A percentile compares a stretch with the other conserved stretches of the same genome.
Conservation (phyloP, 2,888 invertebrate genomes). For the Acrocyrtus sp. region DNA sequence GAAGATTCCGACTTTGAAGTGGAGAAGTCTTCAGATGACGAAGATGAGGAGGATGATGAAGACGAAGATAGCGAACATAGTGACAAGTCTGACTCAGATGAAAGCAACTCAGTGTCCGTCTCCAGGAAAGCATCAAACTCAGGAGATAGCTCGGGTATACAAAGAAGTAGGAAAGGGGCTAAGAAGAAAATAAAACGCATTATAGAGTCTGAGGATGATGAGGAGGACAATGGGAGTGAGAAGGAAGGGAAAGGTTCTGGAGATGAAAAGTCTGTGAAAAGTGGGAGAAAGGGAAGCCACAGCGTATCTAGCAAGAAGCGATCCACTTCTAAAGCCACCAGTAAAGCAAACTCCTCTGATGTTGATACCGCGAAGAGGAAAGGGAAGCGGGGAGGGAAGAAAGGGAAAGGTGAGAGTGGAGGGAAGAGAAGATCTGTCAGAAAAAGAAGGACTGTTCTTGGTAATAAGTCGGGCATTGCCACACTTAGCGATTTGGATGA, state of each 20-base stretch:
- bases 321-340: slow-evolving; percentile 28
- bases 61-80: slow-evolving; percentile 63
- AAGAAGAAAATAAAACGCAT: slow-evolving; percentile 33
- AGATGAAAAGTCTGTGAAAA: slow-evolving; percentile 30
- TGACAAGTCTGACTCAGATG: slow-evolving; percentile 36
- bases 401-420: slow-evolving; percentile 24
- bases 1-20: slow-evolving; percentile 73
- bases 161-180: slow-evolving; percentile 24
- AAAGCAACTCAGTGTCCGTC: slow-evolving; percentile 20
- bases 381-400: slow-evolving; percentile 1
- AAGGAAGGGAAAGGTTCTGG: slow-evolving; percentile 24
- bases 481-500: slow-evolving; percentile 57
- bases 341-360: slow-evolving; percentile 36
- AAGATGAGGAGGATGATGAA: slow-evolving; percentile 59
- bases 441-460: slow-evolving; percentile 40
- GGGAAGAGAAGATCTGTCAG: slow-evolving; percentile 31
- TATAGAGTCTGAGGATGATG: slow-evolving; percentile 46
- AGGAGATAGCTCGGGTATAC: slow-evolving; percentile 36
- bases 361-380: slow-evolving; percentile 2
- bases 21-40: slow-evolving; percentile 55
- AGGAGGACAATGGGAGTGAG: slow-evolving; percentile 1
- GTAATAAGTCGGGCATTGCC: slow-evolving; percentile 27
- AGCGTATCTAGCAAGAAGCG: slow-evolving; percentile 42
- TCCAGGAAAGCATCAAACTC: slow-evolving; percentile 37
- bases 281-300: slow-evolving; percentile 9